phyloP scores from a whole-genome alignment of 2,888 invertebrate species.

The Torymus texanus region DNA sequence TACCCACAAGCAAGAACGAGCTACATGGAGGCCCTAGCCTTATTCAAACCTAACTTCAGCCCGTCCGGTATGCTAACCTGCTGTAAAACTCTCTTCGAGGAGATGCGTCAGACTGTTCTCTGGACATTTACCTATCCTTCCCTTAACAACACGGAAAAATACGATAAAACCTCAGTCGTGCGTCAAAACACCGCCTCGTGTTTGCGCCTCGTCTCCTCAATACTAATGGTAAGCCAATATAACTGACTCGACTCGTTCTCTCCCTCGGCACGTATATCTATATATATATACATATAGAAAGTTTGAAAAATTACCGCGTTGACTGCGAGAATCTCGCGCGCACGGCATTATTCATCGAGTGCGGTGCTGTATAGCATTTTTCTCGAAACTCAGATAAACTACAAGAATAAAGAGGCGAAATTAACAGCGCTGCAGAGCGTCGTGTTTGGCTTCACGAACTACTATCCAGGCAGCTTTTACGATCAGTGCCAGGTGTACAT shows the following conservation, averaged over 20 bases:
- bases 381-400: constrained; percentile 53
- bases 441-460: constrained; percentile 57
- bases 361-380: background rate
- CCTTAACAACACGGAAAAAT: background rate
- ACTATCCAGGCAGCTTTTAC: constrained; percentile 62
- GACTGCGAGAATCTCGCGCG: background rate
- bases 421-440: constrained; percentile 62
- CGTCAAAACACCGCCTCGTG: constrained; percentile 58
- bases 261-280: too few species aligned
- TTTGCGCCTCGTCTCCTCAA: constrained; percentile 57
- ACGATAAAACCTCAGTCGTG: background rate
- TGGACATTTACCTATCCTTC: constrained; percentile 36
- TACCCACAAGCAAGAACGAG: constrained; percentile 59
- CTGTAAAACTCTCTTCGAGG: constrained; percentile 48
- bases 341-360: background rate
- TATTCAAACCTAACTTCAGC: constrained; percentile 13
- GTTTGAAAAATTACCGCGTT: too few species aligned
- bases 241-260: too few species aligned
- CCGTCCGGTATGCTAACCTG: constrained; percentile 19
- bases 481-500: constrained; percentile 75
- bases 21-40: constrained; percentile 58
- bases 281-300: too few species aligned
- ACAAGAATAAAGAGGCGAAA: constrained; percentile 63
- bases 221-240: constrained; percentile 57
- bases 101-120: constrained; percentile 48